Base-by-base conservation (phyloP, 2,797 vertebrate genomes). In the Rhodeus uyekii region DNA sequence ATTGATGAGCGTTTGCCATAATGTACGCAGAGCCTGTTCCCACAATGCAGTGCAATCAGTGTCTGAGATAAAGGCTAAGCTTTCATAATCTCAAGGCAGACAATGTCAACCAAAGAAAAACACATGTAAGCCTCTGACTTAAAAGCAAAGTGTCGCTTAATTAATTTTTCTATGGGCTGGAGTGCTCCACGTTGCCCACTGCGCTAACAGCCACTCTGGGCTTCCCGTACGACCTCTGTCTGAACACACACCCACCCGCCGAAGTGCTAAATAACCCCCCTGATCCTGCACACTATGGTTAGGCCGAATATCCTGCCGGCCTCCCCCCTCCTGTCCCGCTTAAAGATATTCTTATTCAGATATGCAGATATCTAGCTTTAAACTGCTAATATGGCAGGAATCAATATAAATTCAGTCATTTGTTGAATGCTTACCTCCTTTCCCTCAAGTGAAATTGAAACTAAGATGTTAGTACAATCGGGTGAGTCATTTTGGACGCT, bases 321-420 rank as follows among this genome's bases (percentile, higher is more conserved):
- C 19, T 12, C 16, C 24, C 39, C 80, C 39, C 29, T 36, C 72
- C 77, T 76, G 72, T 67, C 63, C 61, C 71, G 76, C 81, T 86
- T 83, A 83, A 82, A 64, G 72, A 73, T 32, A 74, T 64, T 78
- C 68, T 75, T 86, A 85, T 85, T 94, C 92, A 93, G 91, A 92
- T 95, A 94, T 93, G 90, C 91, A 90, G 85, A 82, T 83, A 89
- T 90, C 91, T 91, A 87, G 83, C 93, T 95, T 95, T 95, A 94
- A 95, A 94, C 93, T 94, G 93, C 93, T 93, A 94, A 95, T 94
- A 78, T 82, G 84, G 94, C 89, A 93, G 94, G 93, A 95, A 95
- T 96, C 95, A 93, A 95, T 96, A 95, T 94, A 95, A 93, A 95
- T 95, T 94, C 95, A 93, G 91, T 95, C 93, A 95, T 95, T 94